phyloP scores from a whole-genome alignment of 2,888 invertebrate species.

The Myopa tessellatipennis region DNA sequence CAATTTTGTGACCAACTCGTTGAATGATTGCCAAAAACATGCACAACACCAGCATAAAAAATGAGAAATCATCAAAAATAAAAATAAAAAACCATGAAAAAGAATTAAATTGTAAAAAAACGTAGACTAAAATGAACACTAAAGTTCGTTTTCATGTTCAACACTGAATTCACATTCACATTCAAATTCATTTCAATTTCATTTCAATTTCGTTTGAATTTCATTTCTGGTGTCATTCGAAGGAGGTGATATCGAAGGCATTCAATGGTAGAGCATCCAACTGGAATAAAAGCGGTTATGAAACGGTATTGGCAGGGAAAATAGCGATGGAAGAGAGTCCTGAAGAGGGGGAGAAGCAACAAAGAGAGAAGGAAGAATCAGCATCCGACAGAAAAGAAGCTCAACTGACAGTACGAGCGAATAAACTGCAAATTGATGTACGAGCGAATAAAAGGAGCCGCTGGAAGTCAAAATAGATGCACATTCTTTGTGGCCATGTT shows the following conservation, averaged over 20 bases:
- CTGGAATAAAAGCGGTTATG: conserved; percentile 19
- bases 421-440: too few relatives aligned
- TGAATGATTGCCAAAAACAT: conserved; percentile 39
- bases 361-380: too few relatives aligned
- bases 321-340: background rate
- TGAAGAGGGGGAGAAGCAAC: background rate
- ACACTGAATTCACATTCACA: conserved; percentile 16
- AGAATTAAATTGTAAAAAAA: background rate
- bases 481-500: too few relatives aligned
- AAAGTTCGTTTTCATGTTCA: conserved; percentile 18
- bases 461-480: too few relatives aligned
- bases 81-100: background rate
- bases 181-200: conserved; percentile 33
- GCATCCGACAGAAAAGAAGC: background rate
- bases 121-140: background rate
- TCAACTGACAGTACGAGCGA: too few relatives aligned
- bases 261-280: conserved; percentile 21
- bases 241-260: background rate
- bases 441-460: too few relatives aligned
- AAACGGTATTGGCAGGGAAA: background rate
- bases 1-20: conserved; percentile 25
- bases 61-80: background rate
- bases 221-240: background rate
- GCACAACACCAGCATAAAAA: conserved; percentile 15
- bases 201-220: background rate